Evolutionary conservation across 2,113 vertebrate species (phyloP), one percentile per base, ranked within the genome.

Genomic region (Siphamia tubifer): DNA sequence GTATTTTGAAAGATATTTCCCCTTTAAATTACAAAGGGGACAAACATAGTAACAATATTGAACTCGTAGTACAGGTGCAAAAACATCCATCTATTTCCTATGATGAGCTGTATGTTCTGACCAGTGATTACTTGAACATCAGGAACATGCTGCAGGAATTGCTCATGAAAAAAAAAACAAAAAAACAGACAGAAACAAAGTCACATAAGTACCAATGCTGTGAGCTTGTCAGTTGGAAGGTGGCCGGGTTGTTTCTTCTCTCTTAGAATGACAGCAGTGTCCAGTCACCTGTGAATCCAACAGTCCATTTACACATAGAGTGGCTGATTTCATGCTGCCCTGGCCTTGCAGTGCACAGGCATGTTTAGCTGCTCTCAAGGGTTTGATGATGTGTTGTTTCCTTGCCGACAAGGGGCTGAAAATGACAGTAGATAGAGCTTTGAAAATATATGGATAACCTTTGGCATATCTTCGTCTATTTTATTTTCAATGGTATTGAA

Each of bases 281-380:
- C 68, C 34, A 60, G 77, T 65, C 66, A 81, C 70, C 69, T 82
- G 82, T 82, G 81, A 78, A 69, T 70, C 67, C 47, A 11, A 44
- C 65, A 79, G 81, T 89, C 86, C 82, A 91, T 92, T 92, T 89
- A 84, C 86, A 91, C 90, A 79, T 89, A 89, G 72, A 92, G 89
- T 85, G 77, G 57, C 79, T 75, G 84, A 84, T 91, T 90, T 89
- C 79, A 89, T 86, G 90, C 85, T 51, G 65, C 40, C 78, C 68
- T 84, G 71, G 81, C 79, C 69, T 77, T 65, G 64, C 63, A 27
- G 54, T 57, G 44, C 42, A 68, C 49, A 27, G 11, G 5, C 53
- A 62, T 72, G 72, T 72, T 67, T 57, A 77, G 70, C 74, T 81
- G 69, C 79, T 84, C 82, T 86, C 74, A 67, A 64, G 79, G 79